Base-by-base conservation (phyloP, 1,140 invertebrate genomes). In the Heliconius nattereri region DNA sequence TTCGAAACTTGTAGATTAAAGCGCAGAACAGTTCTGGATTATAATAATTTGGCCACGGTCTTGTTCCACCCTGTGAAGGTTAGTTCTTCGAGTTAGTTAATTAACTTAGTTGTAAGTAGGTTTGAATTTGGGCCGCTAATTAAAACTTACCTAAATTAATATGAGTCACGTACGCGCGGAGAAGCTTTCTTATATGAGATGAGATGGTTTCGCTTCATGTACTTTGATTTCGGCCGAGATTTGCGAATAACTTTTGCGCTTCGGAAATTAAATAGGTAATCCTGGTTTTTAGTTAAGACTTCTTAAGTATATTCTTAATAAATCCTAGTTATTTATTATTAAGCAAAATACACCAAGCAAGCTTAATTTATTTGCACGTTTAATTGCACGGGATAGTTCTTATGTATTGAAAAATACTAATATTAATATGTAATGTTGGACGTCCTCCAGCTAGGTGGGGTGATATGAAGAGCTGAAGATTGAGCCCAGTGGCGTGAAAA, bases 51-150 rank as follows among this genome's bases (percentile, higher is more conserved):
- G 71, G 76, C 76, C 71, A 71, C 49, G 49, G 52, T 72, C 76
- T 78, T 78, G 49, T 78, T 78, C 52, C 71, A 71, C 23, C n/a
- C 76, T 35, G n/a, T 54, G 40, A 71, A 75, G 73, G 71, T 79
- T 79, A 79, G 78, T 75, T 79, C 73, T 79, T 79, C 57, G 37
- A 78, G 72, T 81, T 80, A 81, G 82, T 83, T 85, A 86, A 86
- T 86, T 86, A 86, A 86, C 80, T 85, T 83, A 86, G 83, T 86
- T 86, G 83, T 86, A 85, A 85, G 83, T 82, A 86, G 78, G 77
- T 84, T 84, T 85, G 83, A 86, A 83, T 85, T 86, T 79, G 83
- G 81, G 82, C 77, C 80, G 78, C 85, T 85, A 83, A 86, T 86
- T 86, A 84, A 85, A 86, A 85, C 84, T 86, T 86, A 76, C 60